A percentile compares a stretch with the other conserved stretches of the same genome.
Evolutionary conservation across 2,797 vertebrate species (phyloP).

Genomic region (Hippocampus kuda): DNA sequence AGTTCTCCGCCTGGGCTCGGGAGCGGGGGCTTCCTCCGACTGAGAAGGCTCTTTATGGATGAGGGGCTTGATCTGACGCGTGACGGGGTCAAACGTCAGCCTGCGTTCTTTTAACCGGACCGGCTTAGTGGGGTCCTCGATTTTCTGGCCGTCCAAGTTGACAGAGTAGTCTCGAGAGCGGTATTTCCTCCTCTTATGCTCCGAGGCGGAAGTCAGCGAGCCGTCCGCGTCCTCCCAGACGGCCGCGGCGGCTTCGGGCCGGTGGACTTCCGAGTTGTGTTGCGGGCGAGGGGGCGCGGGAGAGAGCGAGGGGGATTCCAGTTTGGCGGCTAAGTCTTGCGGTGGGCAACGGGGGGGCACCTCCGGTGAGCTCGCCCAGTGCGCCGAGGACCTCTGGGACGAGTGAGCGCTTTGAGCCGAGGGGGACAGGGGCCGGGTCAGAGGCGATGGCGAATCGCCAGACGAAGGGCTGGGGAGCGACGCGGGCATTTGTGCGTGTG

Average conservation of each 20-base stretch:
- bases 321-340: constrained; percentile 59
- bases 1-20: constrained; percentile 72
- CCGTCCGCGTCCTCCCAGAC: constrained; percentile 65
- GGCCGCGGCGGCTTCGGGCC: constrained; percentile 53
- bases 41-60: constrained; percentile 85
- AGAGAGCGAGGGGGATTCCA: constrained; percentile 60
- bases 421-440: constrained; percentile 73
- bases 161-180: constrained; percentile 85
- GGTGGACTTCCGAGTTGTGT: constrained; percentile 47
- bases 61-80: constrained; percentile 93
- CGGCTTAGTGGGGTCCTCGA: constrained; percentile 84
- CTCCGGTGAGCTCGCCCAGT: constrained; percentile 68
- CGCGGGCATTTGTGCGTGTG: constrained; percentile 77
- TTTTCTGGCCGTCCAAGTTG: constrained; percentile 82
- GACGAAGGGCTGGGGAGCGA: constrained; percentile 74
- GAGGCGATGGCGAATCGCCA: constrained; percentile 67
- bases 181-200: constrained; percentile 88
- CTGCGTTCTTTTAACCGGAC: constrained; percentile 97
- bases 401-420: constrained; percentile 54
- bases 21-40: constrained; percentile 65
- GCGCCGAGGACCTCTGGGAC: constrained; percentile 59
- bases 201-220: constrained; percentile 63
- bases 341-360: constrained; percentile 62
- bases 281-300: constrained; percentile 53
- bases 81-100: constrained; percentile 93